Evolutionary conservation across 2,113 vertebrate genomes (phyloP).

Genomic region (Mustela nigripes): DNA sequence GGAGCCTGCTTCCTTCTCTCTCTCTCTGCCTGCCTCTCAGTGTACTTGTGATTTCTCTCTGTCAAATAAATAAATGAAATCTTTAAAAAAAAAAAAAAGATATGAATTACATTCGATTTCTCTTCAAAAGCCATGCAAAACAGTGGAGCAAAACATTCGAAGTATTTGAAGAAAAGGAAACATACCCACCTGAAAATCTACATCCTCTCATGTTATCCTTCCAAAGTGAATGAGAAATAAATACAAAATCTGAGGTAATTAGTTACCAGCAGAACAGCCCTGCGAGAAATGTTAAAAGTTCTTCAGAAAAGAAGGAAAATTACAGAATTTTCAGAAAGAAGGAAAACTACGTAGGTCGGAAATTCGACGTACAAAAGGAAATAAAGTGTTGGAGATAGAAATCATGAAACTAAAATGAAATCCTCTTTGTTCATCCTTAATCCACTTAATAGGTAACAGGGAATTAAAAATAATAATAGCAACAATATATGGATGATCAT

Average conservation of each 20-base stretch:
- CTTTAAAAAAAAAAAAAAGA: neutral
- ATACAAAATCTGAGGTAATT: neutral
- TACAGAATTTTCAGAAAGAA: slow-evolving; percentile 24
- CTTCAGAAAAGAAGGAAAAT: slow-evolving; percentile 30
- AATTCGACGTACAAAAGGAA: neutral
- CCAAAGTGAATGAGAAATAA: neutral
- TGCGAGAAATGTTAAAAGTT: neutral
- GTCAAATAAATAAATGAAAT: too few relatives aligned
- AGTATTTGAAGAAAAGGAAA: neutral
- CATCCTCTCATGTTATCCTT: neutral
- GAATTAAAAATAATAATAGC: neutral
- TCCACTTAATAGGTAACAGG: neutral
- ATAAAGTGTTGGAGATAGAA: neutral
- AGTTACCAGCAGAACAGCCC: neutral
- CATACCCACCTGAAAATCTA: neutral
- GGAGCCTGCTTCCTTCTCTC: too few relatives aligned
- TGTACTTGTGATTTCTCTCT: too few relatives aligned
- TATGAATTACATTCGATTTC: neutral
- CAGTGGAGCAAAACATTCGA: neutral
- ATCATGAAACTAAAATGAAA: slow-evolving; percentile 14
- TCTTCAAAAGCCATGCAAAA: slow-evolving; percentile 5
- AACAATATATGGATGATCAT: neutral
- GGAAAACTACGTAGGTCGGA: neutral
- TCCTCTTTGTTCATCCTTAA: neutral
- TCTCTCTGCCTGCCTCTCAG: too few relatives aligned